Evolutionary conservation across 1,140 invertebrate species (phyloP), one percentile per base, ranked within the genome.

Genomic region (Drosophila tani): DNA sequence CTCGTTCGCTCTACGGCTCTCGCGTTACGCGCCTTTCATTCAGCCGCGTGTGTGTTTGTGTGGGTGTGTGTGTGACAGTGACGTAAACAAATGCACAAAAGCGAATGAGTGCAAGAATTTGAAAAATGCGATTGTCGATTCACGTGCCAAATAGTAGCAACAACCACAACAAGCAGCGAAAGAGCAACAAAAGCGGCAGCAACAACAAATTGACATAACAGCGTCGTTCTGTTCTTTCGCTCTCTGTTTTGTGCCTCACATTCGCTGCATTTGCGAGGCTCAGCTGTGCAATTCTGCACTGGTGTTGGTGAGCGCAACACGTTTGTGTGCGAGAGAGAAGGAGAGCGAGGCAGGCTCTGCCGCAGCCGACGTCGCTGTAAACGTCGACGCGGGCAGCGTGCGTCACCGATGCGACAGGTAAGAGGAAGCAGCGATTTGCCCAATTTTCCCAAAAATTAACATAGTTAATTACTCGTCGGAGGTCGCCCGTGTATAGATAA

Each of bases 21-120:
- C 55, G 38, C 40, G 46, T 73, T 73, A 55, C 58, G 69, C 68
- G 65, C 83, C 75, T 74, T 74, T 65, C 82, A 82, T 82, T 75
- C 75, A 70, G 21, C 29, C 32, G 35, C 15, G 55, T 41, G 45
- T 55, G 67, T 47, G 40, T 43, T 53, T 59, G 64, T 64, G 24
- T 49, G 55, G n/a, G 75, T 49, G 40, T 41, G 63, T 68, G 41
- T 45, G 60, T 51, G 62, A 41, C 41, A 69, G 83, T 86, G 83
- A 86, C 84, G 83, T 88, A 86, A 86, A 86, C 76, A 86, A 86
- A 88, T 80, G 71, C 60, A 87, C n/a, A 82, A 65, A 76, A 76
- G 68, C 62, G 46, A 66, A 67, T 53, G 41, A 66, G 57, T 71
- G 69, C 65, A 86, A 85, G 51, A 71, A 71, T 85, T 75, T 50